Percentiles rank a stretch among this genome's conserved stretches.
phyloP scores from a whole-genome alignment of 2,797 vertebrate species.

The Dipus sagitta region DNA sequence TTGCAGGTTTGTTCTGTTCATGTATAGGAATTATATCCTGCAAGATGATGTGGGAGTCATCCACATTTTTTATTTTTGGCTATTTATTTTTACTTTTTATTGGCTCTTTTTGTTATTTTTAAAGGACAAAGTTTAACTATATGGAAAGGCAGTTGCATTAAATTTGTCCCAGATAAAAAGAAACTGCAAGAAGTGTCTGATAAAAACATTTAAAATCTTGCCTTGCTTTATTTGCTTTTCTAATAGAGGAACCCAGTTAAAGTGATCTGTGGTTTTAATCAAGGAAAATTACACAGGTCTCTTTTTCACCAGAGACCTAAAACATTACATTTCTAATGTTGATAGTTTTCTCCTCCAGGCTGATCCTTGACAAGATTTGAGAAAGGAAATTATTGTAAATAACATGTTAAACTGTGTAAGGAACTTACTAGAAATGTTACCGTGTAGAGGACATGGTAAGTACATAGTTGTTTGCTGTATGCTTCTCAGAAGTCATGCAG shows the following conservation, averaged over 20 bases:
- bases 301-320: constrained; percentile 65
- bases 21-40: no score
- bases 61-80: not conserved
- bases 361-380: constrained; percentile 66
- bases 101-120: constrained; percentile 33
- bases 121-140: constrained; percentile 52
- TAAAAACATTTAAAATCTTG: constrained; percentile 66
- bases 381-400: constrained; percentile 71
- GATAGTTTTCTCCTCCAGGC: constrained; percentile 50
- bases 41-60: not conserved
- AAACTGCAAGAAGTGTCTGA: constrained; percentile 70
- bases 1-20: no score
- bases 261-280: constrained; percentile 58
- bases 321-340: constrained; percentile 51
- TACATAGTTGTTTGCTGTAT: constrained; percentile 28
- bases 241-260: constrained; percentile 57
- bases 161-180: constrained; percentile 69
- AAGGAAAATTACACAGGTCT: constrained; percentile 35
- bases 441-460: constrained; percentile 62
- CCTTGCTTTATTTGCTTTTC: constrained; percentile 69
- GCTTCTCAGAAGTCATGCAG: constrained; percentile 68
- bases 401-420: constrained; percentile 77
- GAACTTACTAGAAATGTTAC: constrained; percentile 50
- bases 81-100: no score
- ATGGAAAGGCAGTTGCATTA: constrained; percentile 73